A percentile compares a stretch with the other conserved stretches of the same genome.
Evolutionary conservation across 2,888 invertebrate genomes (phyloP).

Genomic region (Pandemis heparana): DNA sequence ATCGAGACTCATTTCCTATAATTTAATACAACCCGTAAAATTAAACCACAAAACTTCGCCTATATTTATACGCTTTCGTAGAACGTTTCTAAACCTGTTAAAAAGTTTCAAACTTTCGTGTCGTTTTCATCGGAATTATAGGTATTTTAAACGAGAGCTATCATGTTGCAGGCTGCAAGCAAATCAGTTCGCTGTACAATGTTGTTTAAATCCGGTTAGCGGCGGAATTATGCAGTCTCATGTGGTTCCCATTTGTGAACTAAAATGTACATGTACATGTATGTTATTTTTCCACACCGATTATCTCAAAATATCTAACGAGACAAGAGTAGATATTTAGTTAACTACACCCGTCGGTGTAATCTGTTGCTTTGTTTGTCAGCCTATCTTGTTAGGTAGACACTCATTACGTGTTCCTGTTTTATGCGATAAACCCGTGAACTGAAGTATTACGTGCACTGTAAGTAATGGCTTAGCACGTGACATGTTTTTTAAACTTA

Average conservation of each 20-base stretch:
- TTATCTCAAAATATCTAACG: conserved; percentile 33
- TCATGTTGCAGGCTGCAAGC: conserved; percentile 28
- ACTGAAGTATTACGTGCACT: conserved; percentile 14
- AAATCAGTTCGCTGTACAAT: conserved; percentile 26
- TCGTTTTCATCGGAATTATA: neutral
- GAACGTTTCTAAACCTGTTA: neutral
- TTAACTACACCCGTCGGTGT: conserved; percentile 24
- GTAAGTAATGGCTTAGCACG: conserved; percentile 27
- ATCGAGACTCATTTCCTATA: neutral
- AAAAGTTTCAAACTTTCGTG: neutral
- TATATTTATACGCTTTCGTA: neutral
- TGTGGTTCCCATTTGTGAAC: conserved; percentile 22
- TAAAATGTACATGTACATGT: neutral
- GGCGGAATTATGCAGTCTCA: conserved; percentile 34
- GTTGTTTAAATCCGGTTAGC: conserved; percentile 35
- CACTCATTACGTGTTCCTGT: conserved; percentile 35
- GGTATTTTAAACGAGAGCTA: conserved; percentile 15
- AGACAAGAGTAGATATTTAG: conserved; percentile 9
- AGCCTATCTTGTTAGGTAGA: conserved; percentile 22
- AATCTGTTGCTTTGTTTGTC: conserved; percentile 35
- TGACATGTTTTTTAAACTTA: conserved; percentile 29
- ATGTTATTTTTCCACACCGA: conserved; percentile 6
- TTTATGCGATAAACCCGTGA: conserved; percentile 33
- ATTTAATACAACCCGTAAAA: neutral
- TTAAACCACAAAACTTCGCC: neutral